Conservation (phyloP, 2,113 vertebrate species). For the Menidia beryllina region DNA sequence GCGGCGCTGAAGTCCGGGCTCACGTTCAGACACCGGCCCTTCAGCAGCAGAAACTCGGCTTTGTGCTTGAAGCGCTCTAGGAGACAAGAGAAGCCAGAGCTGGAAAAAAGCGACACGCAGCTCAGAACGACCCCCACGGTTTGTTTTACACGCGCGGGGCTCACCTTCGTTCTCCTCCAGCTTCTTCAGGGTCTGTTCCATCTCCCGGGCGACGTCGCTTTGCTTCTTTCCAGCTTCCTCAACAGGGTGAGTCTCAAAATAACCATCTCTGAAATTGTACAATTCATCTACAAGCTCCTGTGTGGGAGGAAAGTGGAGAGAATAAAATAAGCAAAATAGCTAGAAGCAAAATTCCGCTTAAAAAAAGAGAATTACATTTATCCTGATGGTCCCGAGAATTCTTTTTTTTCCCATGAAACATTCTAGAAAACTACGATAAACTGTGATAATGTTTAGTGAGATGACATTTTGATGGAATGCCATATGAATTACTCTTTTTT, state of each 20-base stretch:
- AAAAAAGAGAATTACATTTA: no score
- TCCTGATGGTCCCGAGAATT: no score
- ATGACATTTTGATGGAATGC: no score
- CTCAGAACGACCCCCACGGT: background rate
- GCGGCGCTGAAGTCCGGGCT: constrained; percentile 79
- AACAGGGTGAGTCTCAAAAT: constrained; percentile 87
- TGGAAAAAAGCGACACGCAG: background rate
- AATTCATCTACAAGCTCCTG: constrained; percentile 89
- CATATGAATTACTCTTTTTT: no score
- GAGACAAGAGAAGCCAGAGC: background rate
- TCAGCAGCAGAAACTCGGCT: constrained; percentile 84
- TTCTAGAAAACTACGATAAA: no score
- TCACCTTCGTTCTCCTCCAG: constrained; percentile 86
- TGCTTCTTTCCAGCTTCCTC: constrained; percentile 86
- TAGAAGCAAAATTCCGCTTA: background rate
- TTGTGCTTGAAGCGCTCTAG: constrained; percentile 81
- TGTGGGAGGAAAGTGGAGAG: background rate
- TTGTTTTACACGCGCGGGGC: background rate
- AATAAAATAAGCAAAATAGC: background rate
- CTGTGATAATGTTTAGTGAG: no score
- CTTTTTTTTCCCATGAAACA: no score
- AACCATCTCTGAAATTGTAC: constrained; percentile 87
- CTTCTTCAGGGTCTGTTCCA: constrained; percentile 80
- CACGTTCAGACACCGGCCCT: constrained; percentile 87
- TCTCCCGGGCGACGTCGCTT: constrained; percentile 82